Evolutionary conservation across 2,113 vertebrate genomes (phyloP), one percentile per base, ranked within the genome.

Genomic region (Thunnus maccoyii): DNA sequence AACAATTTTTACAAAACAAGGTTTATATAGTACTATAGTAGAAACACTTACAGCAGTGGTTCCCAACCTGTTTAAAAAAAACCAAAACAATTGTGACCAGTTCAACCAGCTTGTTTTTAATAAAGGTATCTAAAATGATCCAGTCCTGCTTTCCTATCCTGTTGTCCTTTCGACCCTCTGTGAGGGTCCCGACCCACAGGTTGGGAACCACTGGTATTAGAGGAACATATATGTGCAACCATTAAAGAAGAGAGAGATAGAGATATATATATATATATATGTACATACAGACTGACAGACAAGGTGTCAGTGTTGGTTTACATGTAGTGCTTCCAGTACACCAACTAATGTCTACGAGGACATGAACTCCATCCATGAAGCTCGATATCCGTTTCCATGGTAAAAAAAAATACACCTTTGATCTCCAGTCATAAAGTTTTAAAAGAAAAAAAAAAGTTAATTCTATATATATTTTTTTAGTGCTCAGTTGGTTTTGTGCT

Each of bases 241-340:
- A 2, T 27, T 2, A 5, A 12, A 65, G 1, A 52, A 30, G 32
- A 46, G 32, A 4, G n/a, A 64, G n/a, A 48, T 46, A 55, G 3
- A 41, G 6, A 41, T 9, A 41, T 41, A 9, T 9, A 2, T 41
- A 41, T 2, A 41, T 9, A 41, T 6, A 36, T 36, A 2, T 9
- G 8, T 41, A 48, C 13, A 25, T 66, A 44, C 2, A 65, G 52
- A 50, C 27, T 3, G 36, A 20, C 64, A 22, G 22, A 22, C 22
- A 22, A 22, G 22, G 6, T 13, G 20, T 22, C 65, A 25, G 84
- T 46, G 69, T 54, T 22, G 3, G 30, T 69, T 72, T 61, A 36
- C 17, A 44, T 72, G 75, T 91, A 86, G 85, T 89, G 89, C 71
- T 85, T 72, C 74, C 46, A 67, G 76, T 63, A n/a, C 36, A 69